Evolutionary conservation across 1,140 invertebrate genomes (phyloP).

Genomic region (Pseudachorutes palmiensis): DNA sequence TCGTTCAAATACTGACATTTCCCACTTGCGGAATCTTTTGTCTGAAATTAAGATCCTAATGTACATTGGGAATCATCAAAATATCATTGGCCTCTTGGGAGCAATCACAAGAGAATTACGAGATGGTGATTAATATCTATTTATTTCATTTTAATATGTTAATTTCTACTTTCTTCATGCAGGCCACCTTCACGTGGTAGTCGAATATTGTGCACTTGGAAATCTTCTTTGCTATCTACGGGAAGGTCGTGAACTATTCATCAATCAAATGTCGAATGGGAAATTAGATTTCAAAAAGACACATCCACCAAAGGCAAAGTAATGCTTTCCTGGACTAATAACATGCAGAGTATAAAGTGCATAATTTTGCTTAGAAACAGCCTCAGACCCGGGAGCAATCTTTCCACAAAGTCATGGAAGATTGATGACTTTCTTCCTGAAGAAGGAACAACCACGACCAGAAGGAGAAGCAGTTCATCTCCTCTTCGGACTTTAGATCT

Average conservation of each 20-base stretch:
- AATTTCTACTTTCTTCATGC: no score
- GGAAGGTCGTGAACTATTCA: neutral
- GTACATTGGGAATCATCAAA: constrained; percentile 12
- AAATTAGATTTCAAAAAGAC: constrained; percentile 6
- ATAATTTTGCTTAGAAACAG: constrained; percentile 1
- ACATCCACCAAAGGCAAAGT: neutral
- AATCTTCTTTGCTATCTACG: constrained; percentile 17
- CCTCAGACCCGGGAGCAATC: neutral
- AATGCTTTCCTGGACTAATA: neutral
- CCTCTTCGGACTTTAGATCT: neutral
- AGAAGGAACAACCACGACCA: neutral
- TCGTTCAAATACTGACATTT: neutral
- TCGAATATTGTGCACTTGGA: constrained; percentile 17
- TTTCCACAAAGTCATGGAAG: neutral
- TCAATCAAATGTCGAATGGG: constrained; percentile 13
- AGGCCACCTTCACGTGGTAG: constrained; percentile 28
- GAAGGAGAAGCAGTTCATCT: neutral
- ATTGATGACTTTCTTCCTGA: constrained; percentile 4
- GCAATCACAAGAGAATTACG: constrained; percentile 13
- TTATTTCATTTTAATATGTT: no score
- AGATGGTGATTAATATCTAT: neutral
- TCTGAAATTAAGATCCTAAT: constrained; percentile 22
- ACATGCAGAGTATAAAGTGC: no score
- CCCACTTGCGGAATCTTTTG: neutral
- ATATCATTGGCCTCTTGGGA: constrained; percentile 8